phyloP scores from a whole-genome alignment of 2,797 vertebrate species.

The Trichosurus vulpecula region DNA sequence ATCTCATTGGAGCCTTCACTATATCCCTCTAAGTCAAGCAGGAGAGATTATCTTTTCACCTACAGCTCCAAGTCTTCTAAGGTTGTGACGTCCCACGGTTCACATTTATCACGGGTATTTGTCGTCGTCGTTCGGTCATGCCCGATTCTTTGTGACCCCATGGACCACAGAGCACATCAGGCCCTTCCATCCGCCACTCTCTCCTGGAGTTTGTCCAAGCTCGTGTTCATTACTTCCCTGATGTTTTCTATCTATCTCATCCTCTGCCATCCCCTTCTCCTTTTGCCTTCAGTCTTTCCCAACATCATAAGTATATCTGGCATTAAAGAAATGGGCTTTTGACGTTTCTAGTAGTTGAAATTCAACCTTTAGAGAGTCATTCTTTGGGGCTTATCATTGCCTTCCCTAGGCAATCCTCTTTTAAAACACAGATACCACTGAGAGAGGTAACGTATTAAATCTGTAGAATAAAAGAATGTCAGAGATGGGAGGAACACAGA shows the following conservation, averaged over 20 bases:
- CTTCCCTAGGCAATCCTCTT: background rate
- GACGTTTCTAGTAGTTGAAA: background rate
- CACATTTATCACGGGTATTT: too few species aligned
- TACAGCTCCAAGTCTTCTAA: too few species aligned
- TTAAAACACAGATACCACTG: background rate
- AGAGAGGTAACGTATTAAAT: background rate
- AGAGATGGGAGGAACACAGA: background rate
- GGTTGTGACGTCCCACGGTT: too few species aligned
- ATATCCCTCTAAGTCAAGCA: background rate
- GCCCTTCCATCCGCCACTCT: background rate
- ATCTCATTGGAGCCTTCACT: background rate
- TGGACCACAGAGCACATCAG: too few species aligned
- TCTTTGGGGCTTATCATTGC: background rate
- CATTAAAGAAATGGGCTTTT: background rate
- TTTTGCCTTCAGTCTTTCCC: background rate
- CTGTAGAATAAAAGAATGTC: background rate
- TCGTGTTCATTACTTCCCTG: background rate
- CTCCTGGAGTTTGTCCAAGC: background rate
- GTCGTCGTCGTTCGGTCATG: too few species aligned
- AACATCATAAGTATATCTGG: background rate
- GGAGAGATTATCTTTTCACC: background rate
- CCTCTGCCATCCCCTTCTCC: background rate
- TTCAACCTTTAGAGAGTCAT: background rate
- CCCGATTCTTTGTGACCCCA: background rate
- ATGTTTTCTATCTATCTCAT: background rate